Evolutionary conservation across 2,797 vertebrate species (phyloP).

Genomic region (Poecilia picta): DNA sequence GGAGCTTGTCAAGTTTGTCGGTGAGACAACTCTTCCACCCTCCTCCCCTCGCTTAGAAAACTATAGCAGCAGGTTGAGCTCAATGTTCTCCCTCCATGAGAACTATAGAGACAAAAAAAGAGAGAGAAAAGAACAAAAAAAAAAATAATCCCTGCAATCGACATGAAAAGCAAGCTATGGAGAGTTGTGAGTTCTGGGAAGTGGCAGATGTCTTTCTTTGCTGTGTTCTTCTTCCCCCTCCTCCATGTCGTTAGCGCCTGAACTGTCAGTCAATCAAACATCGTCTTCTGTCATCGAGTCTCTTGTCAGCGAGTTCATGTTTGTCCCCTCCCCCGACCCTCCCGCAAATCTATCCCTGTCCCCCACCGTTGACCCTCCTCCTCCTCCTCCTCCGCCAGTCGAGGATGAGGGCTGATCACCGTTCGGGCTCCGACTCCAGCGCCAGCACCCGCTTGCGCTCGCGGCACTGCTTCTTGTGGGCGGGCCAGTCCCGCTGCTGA

Average conservation of each 20-base stretch:
- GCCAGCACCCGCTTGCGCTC: conserved; percentile 93
- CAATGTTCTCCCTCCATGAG: conserved; percentile 70
- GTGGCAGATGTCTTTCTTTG: conserved; percentile 71
- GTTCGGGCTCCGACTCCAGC: conserved; percentile 93
- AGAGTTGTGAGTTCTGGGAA: conserved; percentile 80
- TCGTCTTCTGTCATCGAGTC: conserved; percentile 67
- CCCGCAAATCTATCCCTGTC: conserved; percentile 50
- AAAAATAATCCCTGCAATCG: conserved; percentile 58
- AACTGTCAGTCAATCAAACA: conserved; percentile 61
- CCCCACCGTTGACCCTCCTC: conserved; percentile 17
- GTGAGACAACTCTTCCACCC: conserved; percentile 55
- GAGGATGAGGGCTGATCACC: conserved; percentile 81
- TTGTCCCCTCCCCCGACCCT: conserved; percentile 38
- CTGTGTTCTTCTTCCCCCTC: conserved; percentile 44
- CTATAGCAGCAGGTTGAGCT: conserved; percentile 85
- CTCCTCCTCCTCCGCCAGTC: conserved; percentile 24
- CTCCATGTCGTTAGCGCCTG: conserved; percentile 43
- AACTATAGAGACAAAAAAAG: conserved; percentile 45
- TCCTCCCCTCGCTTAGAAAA: conserved; percentile 69
- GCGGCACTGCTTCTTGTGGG: conserved; percentile 98
- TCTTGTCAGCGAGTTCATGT: conserved; percentile 50
- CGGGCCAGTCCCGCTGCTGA: conserved; percentile 99
- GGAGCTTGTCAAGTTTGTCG: conserved; percentile 70
- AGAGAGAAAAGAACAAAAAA: conserved; percentile 20
- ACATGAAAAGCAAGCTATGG: conserved; percentile 76